Conservation (phyloP, 2,888 invertebrate genomes). For the Pollenia angustigena region DNA sequence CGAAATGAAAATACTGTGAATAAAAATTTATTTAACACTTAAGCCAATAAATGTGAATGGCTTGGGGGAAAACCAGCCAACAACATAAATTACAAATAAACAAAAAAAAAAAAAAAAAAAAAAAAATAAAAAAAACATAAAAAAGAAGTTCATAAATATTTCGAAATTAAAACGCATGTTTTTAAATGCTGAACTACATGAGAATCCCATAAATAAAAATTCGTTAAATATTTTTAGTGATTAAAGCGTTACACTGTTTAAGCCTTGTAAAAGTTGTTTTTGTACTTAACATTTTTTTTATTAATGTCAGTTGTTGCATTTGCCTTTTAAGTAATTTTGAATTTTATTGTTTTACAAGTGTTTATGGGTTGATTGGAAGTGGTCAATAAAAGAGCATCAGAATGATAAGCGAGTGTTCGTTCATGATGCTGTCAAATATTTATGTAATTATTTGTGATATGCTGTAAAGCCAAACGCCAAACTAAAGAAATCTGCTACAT, state of each 20-base stretch:
- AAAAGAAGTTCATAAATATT: slow-evolving; percentile 58
- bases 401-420: not conserved
- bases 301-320: slow-evolving; percentile 43
- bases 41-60: slow-evolving; percentile 52
- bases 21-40: slow-evolving; percentile 64
- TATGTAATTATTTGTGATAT: too few relatives aligned
- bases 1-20: slow-evolving; percentile 38
- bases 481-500: too few relatives aligned
- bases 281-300: slow-evolving; percentile 1
- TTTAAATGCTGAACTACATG: slow-evolving; percentile 16
- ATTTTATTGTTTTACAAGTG: slow-evolving; percentile 72
- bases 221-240: slow-evolving; percentile 46
- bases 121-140: not conserved
- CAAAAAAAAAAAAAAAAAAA: too few relatives aligned
- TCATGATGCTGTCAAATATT: too few relatives aligned
- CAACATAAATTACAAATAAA: not conserved
- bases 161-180: slow-evolving; percentile 57
- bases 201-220: slow-evolving; percentile 55
- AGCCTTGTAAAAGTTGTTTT: slow-evolving; percentile 10
- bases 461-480: not conserved
- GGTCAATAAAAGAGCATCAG: slow-evolving; percentile 1
- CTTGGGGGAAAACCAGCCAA: slow-evolving; percentile 23
- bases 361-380: slow-evolving; percentile 47
- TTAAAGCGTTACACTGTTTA: not conserved
- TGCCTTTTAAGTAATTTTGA: slow-evolving; percentile 72